These are phyloP conservation scores for Lepidotrigona ventralis DNA, from an alignment of 1,140 invertebrate species.

Conservation along the genomic window DNA sequence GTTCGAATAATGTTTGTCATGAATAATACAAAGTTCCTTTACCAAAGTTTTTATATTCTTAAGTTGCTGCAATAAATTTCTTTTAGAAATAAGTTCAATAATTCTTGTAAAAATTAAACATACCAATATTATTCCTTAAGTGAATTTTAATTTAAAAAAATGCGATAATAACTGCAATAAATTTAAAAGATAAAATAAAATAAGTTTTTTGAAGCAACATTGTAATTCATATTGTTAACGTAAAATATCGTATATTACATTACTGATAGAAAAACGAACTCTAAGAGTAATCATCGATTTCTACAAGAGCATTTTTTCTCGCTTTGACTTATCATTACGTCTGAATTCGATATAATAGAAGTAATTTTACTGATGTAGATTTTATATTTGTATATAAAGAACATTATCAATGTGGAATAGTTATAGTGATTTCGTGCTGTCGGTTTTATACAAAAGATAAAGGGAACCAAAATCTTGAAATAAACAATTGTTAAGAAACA, in stretches of 20 bases:
- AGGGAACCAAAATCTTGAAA: constrained; percentile 60
- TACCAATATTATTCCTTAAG: background rate
- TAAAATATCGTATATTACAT: background rate
- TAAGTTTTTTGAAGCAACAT: constrained; percentile 30
- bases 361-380: constrained; percentile 84
- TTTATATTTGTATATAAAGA: constrained; percentile 70
- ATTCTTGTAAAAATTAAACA: background rate
- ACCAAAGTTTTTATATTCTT: constrained; percentile 48
- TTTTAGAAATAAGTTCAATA: constrained; percentile 26
- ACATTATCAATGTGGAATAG: constrained; percentile 40
- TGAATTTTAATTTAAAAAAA: background rate
- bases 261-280: constrained; percentile 28
- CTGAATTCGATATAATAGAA: constrained; percentile 37
- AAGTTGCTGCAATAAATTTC: constrained; percentile 31
- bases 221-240: constrained; percentile 2
- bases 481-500: constrained; percentile 51
- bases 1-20: constrained; percentile 31
- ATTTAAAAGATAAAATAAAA: background rate
- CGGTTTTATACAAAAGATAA: constrained; percentile 63
- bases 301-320: constrained; percentile 9
- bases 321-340: constrained; percentile 39
- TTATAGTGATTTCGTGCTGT: constrained; percentile 53
- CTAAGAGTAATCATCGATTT: background rate
- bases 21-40: constrained; percentile 47
- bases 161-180: background rate